Evolutionary conservation across 2,113 vertebrate species (phyloP).

Genomic region (Protobothrops mucrosquamatus): DNA sequence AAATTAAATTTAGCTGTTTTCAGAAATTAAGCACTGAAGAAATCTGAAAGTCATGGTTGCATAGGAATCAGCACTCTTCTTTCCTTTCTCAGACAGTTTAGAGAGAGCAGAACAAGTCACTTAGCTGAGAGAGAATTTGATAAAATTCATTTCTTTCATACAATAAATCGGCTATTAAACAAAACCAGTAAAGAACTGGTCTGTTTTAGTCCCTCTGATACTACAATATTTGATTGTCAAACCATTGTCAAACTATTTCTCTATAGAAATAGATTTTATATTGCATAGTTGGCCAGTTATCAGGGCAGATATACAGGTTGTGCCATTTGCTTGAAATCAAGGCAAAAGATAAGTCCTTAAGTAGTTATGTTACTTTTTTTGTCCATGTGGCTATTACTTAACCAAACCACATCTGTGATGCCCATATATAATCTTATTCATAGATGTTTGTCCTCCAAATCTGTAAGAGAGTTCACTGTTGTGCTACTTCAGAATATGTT

Average conservation of each 20-base stretch:
- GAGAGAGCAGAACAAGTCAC: slow-evolving; percentile 6
- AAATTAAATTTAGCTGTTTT: neutral
- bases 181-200: slow-evolving; percentile 13
- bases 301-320: neutral
- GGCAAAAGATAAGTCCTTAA: neutral
- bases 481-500: neutral
- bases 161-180: neutral
- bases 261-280: neutral
- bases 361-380: neutral
- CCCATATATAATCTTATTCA: neutral
- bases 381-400: neutral
- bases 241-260: neutral
- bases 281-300: neutral
- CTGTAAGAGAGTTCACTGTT: neutral
- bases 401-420: neutral
- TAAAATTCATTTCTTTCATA: slow-evolving; percentile 17
- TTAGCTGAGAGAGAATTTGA: neutral
- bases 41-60: slow-evolving; percentile 5
- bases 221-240: slow-evolving; percentile 4
- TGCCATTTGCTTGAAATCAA: neutral
- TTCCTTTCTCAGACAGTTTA: slow-evolving; percentile 2
- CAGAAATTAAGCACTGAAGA: neutral
- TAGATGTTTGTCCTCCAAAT: no score
- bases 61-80: neutral
- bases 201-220: slow-evolving; percentile 28